Evolutionary conservation across 2,113 vertebrate species (phyloP).

Genomic region (Meles meles): DNA sequence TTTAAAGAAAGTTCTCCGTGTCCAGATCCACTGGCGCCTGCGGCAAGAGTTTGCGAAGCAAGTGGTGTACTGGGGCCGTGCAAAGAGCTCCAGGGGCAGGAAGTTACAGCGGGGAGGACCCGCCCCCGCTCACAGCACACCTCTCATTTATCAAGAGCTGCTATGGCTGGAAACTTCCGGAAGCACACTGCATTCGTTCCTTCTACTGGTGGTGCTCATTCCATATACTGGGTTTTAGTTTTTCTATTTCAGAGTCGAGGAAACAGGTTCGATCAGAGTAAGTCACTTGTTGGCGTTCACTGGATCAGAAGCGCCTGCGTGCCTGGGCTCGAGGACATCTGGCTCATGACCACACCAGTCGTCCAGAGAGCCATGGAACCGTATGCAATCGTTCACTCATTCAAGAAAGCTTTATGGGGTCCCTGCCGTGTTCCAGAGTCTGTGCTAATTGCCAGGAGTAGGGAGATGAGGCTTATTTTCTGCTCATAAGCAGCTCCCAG

Average conservation of each 20-base stretch:
- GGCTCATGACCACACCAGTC: not conserved
- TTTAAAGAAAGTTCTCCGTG: not conserved
- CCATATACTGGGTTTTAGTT: not conserved
- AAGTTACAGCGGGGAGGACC: too few species aligned
- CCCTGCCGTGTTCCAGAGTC: not conserved
- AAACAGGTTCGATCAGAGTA: not conserved
- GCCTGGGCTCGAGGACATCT: not conserved
- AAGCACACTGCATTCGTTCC: too few species aligned
- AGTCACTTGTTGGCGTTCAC: not conserved
- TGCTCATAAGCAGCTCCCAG: not conserved
- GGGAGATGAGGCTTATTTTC: not conserved
- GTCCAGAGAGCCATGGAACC: not conserved
- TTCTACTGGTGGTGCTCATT: not conserved
- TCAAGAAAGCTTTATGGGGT: not conserved
- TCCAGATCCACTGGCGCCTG: not conserved
- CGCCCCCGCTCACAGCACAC: not conserved
- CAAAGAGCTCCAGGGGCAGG: too few species aligned
- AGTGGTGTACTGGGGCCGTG: not conserved
- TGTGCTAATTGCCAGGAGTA: not conserved
- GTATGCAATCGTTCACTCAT: not conserved
- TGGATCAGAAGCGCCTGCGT: not conserved
- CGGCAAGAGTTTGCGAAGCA: not conserved
- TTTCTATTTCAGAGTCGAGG: not conserved
- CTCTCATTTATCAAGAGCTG: not conserved
- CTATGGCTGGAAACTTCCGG: not conserved